Evolutionary conservation across 2,113 vertebrate species (phyloP).

Genomic region (Raphicerus campestris): DNA sequence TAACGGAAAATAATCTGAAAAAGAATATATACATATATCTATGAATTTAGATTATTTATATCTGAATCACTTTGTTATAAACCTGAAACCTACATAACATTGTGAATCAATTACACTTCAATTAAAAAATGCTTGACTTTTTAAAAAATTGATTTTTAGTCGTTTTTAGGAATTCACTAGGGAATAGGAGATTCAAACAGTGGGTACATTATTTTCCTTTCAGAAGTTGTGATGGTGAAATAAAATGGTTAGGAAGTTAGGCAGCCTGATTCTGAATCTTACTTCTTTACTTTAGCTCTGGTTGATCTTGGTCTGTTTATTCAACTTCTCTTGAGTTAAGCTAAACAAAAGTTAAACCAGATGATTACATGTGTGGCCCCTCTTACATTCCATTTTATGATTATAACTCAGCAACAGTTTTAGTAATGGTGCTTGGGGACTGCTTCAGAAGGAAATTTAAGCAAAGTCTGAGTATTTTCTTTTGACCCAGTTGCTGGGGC

Average conservation of each 20-base stretch:
- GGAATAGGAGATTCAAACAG: not conserved
- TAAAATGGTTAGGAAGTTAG: not conserved
- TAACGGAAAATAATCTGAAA: not conserved
- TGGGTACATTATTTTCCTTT: not conserved
- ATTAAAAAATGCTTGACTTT: not conserved
- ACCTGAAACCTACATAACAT: not conserved
- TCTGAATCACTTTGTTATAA: not conserved
- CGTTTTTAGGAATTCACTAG: not conserved
- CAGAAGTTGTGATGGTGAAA: not conserved
- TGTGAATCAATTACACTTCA: not conserved
- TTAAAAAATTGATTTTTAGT: not conserved
- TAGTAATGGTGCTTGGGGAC: not conserved
- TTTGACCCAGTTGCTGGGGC: not conserved
- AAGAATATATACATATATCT: not conserved
- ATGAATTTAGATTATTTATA: not conserved
- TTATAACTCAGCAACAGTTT: not conserved
- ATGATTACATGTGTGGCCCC: not conserved
- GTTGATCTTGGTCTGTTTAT: not conserved
- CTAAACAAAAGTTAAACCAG: not conserved
- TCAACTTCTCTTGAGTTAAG: not conserved
- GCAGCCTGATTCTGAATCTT: not conserved
- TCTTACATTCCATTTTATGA: not conserved
- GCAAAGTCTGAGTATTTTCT: not conserved
- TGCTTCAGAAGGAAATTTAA: not conserved
- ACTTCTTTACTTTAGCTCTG: not conserved